Conservation (phyloP, 2,797 vertebrate genomes). For the Emys orbicularis region DNA sequence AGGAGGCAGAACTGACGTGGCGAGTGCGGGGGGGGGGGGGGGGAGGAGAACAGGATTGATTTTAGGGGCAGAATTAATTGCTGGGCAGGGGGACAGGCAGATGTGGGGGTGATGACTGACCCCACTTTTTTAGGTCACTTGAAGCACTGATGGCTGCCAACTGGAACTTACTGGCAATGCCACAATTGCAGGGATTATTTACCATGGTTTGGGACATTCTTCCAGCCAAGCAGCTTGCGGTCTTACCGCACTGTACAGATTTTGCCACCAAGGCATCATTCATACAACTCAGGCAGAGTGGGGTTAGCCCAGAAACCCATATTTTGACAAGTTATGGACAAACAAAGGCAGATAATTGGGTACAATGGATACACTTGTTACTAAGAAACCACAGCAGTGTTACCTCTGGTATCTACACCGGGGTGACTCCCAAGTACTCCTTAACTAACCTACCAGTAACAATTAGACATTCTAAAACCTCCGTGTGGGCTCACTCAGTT, state of each 20-base stretch:
- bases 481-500: not conserved
- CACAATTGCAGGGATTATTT: not conserved
- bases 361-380: fast-evolving
- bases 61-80: too few species aligned
- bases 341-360: fast-evolving
- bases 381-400: fast-evolving
- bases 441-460: fast-evolving
- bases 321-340: not conserved
- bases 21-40: too few species aligned
- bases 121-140: too few species aligned
- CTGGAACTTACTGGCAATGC: not conserved
- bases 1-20: too few species aligned
- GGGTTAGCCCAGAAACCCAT: not conserved
- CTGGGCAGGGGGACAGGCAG: too few species aligned
- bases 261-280: not conserved
- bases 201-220: fast-evolving
- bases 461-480: not conserved
- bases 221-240: not conserved
- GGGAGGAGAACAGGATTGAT: too few species aligned
- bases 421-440: fast-evolving
- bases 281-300: fast-evolving
- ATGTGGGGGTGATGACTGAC: too few species aligned
- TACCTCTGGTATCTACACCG: fast-evolving
- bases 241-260: not conserved
- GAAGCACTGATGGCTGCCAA: not conserved